These are phyloP conservation scores for Myodes glareolus DNA, from an alignment of 2,113 vertebrate species.

Conservation along the genomic window DNA sequence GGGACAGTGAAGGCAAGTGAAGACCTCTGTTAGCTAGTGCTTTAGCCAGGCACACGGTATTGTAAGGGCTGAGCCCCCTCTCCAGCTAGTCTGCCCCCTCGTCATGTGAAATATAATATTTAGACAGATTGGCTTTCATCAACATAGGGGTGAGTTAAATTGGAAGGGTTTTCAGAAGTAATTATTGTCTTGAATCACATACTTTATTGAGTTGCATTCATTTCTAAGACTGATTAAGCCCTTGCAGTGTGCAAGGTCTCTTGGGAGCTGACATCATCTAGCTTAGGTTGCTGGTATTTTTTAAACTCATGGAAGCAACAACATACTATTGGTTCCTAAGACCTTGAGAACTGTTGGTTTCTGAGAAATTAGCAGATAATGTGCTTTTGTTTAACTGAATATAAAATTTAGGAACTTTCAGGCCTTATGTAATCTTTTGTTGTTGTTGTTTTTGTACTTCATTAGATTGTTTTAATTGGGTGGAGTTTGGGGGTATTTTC, in stretches of 20 bases:
- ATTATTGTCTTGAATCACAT: conserved; percentile 19
- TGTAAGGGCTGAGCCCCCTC: neutral
- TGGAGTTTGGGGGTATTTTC: neutral
- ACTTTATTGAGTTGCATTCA: neutral
- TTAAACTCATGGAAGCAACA: neutral
- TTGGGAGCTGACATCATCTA: conserved; percentile 18
- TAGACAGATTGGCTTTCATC: conserved; percentile 27
- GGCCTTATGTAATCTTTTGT: neutral
- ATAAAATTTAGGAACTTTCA: conserved; percentile 15
- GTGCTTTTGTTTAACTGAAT: neutral
- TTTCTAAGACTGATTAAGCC: conserved; percentile 49
- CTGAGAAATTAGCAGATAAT: conserved; percentile 35
- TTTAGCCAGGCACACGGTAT: neutral
- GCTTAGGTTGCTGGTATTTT: neutral
- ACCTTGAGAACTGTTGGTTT: neutral
- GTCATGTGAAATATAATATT: neutral
- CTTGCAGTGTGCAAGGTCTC: neutral
- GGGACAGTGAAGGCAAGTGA: neutral
- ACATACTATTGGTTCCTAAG: conserved; percentile 11
- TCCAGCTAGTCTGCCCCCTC: neutral
- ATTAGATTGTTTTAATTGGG: conserved; percentile 44
- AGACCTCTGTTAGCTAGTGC: neutral
- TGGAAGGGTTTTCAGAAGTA: conserved; percentile 28
- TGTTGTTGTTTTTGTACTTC: neutral
- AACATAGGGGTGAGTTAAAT: conserved; percentile 23